Base-by-base conservation (phyloP, 30 jellyfish, hydroid and myxozoan species). In the Turritopsis dohrnii region DNA sequence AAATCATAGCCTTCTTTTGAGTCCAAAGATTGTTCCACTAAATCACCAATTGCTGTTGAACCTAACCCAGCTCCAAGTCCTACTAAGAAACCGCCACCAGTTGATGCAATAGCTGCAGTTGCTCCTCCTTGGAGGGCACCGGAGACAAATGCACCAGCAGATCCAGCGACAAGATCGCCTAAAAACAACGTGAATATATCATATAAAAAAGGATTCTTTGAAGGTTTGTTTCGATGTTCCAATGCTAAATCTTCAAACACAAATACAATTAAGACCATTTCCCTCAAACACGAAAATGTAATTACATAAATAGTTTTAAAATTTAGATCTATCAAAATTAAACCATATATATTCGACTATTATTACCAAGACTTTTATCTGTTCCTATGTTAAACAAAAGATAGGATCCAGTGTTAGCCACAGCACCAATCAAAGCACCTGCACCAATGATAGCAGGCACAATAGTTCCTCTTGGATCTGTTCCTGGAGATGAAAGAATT, bases 111-210 rank as follows among this genome's bases (percentile, higher is more conserved):
- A n/a, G 27, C 24, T 1, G 85, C 85, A 1, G 85, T 79, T 1
- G 79, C 85, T 8, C 83, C 85, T 5, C 85, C 85, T 28, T 25
- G 85, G 18, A 52, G 28, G n/a, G 85, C 85, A 29, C 85, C 85
- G 21, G 85, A 8, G 8, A 52, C 85, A 52, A 75, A 75, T 25
- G 85, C 85, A 19, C 85, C 85, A 23, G 79, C 85, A 18, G 60
- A 21, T 3, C 85, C 85, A 28, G 72, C 85, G 9, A 52, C 82
- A 52, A 79, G 52, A 52, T 79, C 85, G 18, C 85, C 52, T 79
- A 23, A 22, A 29, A 76, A 25, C 21, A 30, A n/a, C n/a, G n/a
- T n/a, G n/a, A n/a, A n/a, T n/a, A n/a, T n/a, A n/a, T n/a, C n/a
- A n/a, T n/a, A n/a, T n/a, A n/a, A n/a, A n/a, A n/a, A n/a, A n/a